phyloP scores from a whole-genome alignment of 2,113 vertebrate genomes.

The Rattus rattus region DNA sequence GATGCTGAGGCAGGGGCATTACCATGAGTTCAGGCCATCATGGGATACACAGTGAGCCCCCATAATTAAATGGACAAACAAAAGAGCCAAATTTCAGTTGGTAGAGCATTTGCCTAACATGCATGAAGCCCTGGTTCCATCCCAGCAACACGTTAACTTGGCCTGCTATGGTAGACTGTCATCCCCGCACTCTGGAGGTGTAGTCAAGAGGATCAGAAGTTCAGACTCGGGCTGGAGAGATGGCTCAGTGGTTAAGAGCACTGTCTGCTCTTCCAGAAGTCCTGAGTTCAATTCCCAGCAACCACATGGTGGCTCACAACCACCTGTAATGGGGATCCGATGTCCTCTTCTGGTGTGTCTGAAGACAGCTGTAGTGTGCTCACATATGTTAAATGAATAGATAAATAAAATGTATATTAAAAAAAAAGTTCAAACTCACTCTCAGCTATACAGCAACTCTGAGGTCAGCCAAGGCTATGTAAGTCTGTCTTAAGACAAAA shows the following conservation, averaged over 20 bases:
- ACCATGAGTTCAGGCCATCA: neutral
- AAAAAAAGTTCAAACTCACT: neutral
- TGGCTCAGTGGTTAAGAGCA: no score
- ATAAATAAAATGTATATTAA: no score
- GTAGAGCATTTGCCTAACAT: neutral
- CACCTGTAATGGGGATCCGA: no score
- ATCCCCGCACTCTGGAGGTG: neutral
- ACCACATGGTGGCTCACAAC: no score
- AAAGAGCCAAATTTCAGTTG: neutral
- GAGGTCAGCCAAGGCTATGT: neutral
- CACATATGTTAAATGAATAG: no score
- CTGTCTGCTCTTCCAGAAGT: no score
- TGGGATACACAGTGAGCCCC: neutral
- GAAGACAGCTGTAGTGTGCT: no score
- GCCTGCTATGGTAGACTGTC: no score
- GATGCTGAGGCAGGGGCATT: neutral
- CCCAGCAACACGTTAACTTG: neutral
- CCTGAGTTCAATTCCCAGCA: no score
- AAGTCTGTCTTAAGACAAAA: neutral
- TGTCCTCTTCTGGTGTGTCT: no score
- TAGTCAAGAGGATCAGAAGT: neutral
- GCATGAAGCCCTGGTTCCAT: neutral
- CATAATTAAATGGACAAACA: neutral
- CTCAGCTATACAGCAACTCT: neutral
- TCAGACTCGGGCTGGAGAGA: no score